Percentiles rank a stretch among this genome's conserved stretches.
Conservation (phyloP, 2,113 vertebrate genomes). For the Cephalopholis sonnerati region DNA sequence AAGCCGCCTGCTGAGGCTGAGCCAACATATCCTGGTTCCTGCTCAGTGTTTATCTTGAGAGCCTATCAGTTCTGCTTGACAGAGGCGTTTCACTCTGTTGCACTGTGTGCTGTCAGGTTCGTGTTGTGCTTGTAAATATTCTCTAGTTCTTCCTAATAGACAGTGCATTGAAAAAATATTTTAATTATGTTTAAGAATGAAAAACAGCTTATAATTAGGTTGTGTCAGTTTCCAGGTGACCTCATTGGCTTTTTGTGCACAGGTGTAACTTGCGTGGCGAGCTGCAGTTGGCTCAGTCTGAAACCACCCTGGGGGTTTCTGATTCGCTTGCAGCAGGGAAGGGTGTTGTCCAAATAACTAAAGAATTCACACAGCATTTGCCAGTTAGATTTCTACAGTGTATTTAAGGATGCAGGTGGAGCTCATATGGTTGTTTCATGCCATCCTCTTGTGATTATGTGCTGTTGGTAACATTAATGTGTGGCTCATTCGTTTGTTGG, state of each 20-base stretch:
- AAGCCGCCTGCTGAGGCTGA: neutral
- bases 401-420: neutral
- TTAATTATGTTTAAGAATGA: neutral
- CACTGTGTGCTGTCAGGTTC: neutral
- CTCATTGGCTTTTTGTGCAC: conserved; percentile 40
- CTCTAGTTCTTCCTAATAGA: neutral
- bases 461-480: neutral
- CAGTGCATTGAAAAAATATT: neutral
- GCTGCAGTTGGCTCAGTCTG: conserved; percentile 39
- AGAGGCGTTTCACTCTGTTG: neutral
- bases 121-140: neutral
- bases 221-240: conserved; percentile 19
- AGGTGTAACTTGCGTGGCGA: conserved; percentile 50
- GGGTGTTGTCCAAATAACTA: conserved; percentile 38
- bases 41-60: conserved; percentile 65
- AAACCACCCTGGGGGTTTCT: conserved; percentile 1
- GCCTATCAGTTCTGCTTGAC: neutral
- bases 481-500: neutral
- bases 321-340: conserved; percentile 27
- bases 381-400: neutral
- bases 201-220: neutral
- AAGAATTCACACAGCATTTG: neutral
- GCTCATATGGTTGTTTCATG: neutral
- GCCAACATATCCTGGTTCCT: conserved; percentile 78
- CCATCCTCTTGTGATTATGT: neutral